Evolutionary conservation across 2,113 vertebrate species (phyloP).

Genomic region (Neomonachus schauinslandi): DNA sequence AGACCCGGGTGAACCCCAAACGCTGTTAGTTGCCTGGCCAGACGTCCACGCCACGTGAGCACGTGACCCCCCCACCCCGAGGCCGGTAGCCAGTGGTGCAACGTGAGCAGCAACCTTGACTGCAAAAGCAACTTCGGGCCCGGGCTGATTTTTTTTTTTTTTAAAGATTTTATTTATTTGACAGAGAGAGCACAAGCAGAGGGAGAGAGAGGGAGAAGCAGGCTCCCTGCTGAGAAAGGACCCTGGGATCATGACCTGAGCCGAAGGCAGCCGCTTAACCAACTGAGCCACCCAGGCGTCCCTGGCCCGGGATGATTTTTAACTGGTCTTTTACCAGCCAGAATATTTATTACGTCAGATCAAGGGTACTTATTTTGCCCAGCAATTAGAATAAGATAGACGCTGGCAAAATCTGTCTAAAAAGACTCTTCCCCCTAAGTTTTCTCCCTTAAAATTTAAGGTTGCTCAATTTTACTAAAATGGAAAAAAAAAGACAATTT

Average conservation of each 20-base stretch:
- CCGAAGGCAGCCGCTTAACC: no score
- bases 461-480: neutral
- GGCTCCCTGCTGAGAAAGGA: no score
- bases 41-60: neutral
- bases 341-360: neutral
- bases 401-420: neutral
- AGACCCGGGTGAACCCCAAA: neutral
- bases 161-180: no score
- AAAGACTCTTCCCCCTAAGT: neutral
- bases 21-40: neutral
- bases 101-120: neutral
- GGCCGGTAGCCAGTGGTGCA: neutral
- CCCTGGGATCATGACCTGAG: no score
- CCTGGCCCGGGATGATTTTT: neutral
- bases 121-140: neutral
- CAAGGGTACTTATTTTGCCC: neutral
- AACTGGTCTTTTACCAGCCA: neutral
- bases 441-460: constrained; percentile 5
- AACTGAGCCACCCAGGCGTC: no score
- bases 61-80: neutral
- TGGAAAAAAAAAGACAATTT: neutral
- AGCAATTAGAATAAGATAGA: neutral
- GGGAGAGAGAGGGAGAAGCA: no score
- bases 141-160: neutral
- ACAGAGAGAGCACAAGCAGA: no score